Conservation (phyloP, 2,888 invertebrate species). For the Eupithecia pulchellata region DNA sequence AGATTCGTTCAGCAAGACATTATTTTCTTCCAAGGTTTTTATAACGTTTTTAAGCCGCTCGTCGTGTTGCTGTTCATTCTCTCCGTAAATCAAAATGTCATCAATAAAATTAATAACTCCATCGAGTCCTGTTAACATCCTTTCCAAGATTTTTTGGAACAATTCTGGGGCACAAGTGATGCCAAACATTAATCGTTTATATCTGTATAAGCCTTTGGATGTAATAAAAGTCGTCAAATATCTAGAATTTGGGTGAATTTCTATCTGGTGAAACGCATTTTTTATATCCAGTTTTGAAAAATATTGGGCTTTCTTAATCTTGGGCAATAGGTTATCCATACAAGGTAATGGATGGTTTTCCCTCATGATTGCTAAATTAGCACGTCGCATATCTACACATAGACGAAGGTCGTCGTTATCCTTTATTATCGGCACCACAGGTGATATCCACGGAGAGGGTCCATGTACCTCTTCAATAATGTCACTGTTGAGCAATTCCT, state of each 20-base stretch:
- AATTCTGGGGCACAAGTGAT: slow-evolving; percentile 63
- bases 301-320: slow-evolving; percentile 44
- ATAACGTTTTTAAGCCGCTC: neutral
- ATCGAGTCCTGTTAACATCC: neutral
- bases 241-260: slow-evolving; percentile 34
- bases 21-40: neutral
- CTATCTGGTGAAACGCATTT: slow-evolving; percentile 49
- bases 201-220: neutral
- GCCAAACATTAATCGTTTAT: slow-evolving; percentile 54
- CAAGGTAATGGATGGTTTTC: slow-evolving; percentile 2
- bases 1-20: slow-evolving; percentile 47
- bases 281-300: slow-evolving; percentile 46
- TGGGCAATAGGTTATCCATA: slow-evolving; percentile 23
- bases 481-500: neutral
- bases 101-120: neutral
- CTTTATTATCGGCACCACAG: neutral
- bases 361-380: neutral
- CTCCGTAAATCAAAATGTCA: neutral
- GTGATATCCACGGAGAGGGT: neutral
- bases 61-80: neutral
- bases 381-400: neutral
- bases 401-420: neutral
- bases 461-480: neutral
- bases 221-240: neutral
- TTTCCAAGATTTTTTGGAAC: slow-evolving; percentile 15